Evolutionary conservation across 2,113 vertebrate species (phyloP).

Genomic region (Haplochromis vanheusdeni): DNA sequence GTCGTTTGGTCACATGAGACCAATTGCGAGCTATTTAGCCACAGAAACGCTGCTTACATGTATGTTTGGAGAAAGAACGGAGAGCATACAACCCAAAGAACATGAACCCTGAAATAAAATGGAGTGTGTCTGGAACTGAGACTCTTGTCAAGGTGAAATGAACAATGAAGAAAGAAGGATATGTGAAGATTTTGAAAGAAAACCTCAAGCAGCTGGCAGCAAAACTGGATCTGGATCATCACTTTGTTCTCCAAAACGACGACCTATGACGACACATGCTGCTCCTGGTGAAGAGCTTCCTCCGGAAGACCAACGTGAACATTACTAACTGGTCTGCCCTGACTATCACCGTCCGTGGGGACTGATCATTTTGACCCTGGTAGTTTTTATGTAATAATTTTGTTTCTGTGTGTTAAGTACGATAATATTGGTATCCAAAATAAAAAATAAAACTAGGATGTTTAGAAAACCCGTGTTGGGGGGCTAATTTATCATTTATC

Average conservation of each 20-base stretch:
- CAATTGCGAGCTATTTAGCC: not conserved
- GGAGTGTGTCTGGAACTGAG: not conserved
- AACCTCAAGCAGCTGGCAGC: not conserved
- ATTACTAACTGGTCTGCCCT: not conserved
- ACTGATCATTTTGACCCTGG: not conserved
- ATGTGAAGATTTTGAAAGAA: not conserved
- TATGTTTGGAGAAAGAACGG: not conserved
- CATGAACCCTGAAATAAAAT: not conserved
- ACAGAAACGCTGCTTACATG: not conserved
- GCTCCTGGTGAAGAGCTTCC: not conserved
- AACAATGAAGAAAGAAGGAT: not conserved
- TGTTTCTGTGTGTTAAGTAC: not conserved
- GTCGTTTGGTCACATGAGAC: not conserved
- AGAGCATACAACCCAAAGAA: not conserved
- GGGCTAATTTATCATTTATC: not conserved
- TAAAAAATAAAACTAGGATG: not conserved
- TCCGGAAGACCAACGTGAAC: not conserved
- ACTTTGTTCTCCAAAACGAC: not conserved
- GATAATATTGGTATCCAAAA: not conserved
- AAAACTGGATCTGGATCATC: not conserved
- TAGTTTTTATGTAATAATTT: not conserved
- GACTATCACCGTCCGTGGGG: not conserved
- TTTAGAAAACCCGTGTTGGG: not conserved
- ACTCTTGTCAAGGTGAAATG: not conserved
- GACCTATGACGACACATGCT: not conserved